phyloP scores from a whole-genome alignment of 2,888 invertebrate species.

The Sarcophaga variegata region DNA sequence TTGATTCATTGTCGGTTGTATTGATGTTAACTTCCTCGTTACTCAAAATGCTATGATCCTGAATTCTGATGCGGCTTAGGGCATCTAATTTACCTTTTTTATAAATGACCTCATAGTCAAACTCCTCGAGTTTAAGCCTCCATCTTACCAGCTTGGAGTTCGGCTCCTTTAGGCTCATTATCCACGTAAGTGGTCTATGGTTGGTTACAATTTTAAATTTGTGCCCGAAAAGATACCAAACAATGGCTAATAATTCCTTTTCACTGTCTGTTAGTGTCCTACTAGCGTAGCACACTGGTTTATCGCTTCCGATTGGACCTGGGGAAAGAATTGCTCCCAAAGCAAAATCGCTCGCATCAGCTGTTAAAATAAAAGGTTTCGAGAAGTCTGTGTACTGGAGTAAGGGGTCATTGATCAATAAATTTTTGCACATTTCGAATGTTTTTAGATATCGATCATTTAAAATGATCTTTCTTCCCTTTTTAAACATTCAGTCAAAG shows the following conservation, averaged over 20 bases:
- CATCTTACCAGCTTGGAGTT: constrained; percentile 27
- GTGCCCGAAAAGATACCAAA: background rate
- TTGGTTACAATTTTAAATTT: constrained; percentile 24
- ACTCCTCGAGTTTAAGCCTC: constrained; percentile 32
- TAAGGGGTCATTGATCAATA: constrained; percentile 54
- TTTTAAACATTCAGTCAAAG: too few relatives aligned
- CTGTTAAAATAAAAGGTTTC: constrained; percentile 74
- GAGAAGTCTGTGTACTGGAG: constrained; percentile 72
- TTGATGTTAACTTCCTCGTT: constrained; percentile 42
- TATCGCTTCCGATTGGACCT: constrained; percentile 71
- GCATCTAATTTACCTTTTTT: constrained; percentile 70
- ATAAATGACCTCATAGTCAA: constrained; percentile 71
- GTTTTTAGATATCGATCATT: too few relatives aligned
- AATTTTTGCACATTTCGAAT: too few relatives aligned
- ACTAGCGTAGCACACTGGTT: constrained; percentile 73
- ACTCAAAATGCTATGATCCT: background rate
- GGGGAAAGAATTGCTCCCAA: constrained; percentile 74
- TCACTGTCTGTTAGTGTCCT: constrained; percentile 70
- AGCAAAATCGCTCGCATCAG: constrained; percentile 74
- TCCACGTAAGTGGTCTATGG: constrained; percentile 22
- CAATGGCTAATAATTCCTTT: constrained; percentile 15
- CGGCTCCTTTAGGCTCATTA: constrained; percentile 22
- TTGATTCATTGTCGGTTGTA: constrained; percentile 42
- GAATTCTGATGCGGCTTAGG: constrained; percentile 31
- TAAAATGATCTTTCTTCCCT: too few relatives aligned